Evolutionary conservation across 1,140 invertebrate genomes (phyloP).

Genomic region (Amyelois transitella): DNA sequence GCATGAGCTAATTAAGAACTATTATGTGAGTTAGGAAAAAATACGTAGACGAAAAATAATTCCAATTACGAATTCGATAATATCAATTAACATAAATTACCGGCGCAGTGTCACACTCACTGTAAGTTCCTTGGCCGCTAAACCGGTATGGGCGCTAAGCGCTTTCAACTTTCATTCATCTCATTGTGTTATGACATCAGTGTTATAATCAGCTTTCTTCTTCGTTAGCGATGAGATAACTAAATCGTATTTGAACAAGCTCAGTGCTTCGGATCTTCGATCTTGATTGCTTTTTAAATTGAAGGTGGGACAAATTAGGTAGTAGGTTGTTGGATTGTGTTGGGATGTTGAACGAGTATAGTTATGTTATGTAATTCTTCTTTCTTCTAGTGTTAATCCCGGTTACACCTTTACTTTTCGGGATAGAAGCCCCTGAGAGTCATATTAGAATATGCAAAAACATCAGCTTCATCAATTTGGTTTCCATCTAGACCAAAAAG

Average conservation of each 20-base stretch:
- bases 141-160: constrained; percentile 39
- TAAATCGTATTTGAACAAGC: constrained; percentile 20
- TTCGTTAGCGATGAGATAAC: constrained; percentile 54
- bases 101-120: constrained; percentile 1
- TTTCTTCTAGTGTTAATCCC: too few relatives aligned
- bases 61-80: constrained; percentile 7
- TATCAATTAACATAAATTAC: neutral
- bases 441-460: too few relatives aligned
- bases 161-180: constrained; percentile 57
- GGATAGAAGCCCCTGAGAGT: too few relatives aligned
- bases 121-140: constrained; percentile 12
- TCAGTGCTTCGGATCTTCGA: neutral
- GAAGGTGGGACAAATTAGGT: neutral
- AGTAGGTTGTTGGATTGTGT: neutral
- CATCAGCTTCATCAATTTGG: too few relatives aligned
- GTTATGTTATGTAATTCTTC: neutral
- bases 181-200: constrained; percentile 44
- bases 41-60: constrained; percentile 3
- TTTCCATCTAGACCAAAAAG: too few relatives aligned
- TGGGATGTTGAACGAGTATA: neutral
- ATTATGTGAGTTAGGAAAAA: too few relatives aligned
- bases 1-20: too few relatives aligned
- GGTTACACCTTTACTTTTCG: too few relatives aligned
- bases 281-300: constrained; percentile 1
- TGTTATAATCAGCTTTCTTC: constrained; percentile 65